Percentiles rank a stretch among this genome's conserved stretches.
Conservation (phyloP, 2,888 invertebrate species). For the Crioceris asparagi region DNA sequence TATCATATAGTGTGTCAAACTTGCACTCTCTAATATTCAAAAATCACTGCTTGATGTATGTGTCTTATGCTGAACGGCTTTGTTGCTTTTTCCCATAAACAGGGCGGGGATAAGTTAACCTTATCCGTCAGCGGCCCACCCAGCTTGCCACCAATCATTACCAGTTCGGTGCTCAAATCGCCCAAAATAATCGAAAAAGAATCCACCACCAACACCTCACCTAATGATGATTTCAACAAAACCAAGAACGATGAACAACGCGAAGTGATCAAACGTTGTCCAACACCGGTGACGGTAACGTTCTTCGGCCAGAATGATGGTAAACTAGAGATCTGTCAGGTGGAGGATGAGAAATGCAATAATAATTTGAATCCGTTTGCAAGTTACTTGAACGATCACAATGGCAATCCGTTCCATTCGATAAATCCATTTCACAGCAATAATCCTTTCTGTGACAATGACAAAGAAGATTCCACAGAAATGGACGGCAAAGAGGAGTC, state of each 20-base stretch:
- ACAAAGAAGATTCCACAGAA: slow-evolving; percentile 9
- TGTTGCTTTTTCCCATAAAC: too few relatives aligned
- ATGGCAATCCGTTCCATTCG: slow-evolving; percentile 37
- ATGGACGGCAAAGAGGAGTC: slow-evolving; percentile 19
- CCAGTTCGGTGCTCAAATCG: slow-evolving; percentile 18
- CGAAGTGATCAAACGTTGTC: slow-evolving; percentile 32
- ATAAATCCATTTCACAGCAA: slow-evolving; percentile 25
- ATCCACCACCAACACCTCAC: slow-evolving; percentile 31
- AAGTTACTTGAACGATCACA: slow-evolving; percentile 27
- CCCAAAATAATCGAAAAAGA: slow-evolving; percentile 25
- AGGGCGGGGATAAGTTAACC: slow-evolving; percentile 63
- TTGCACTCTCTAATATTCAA: too few relatives aligned
- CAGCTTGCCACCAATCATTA: slow-evolving; percentile 19
- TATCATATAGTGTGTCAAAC: too few relatives aligned
- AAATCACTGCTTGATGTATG: too few relatives aligned
- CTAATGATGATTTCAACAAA: slow-evolving; percentile 13
- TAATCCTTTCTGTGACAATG: slow-evolving; percentile 29
- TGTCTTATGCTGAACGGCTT: too few relatives aligned
- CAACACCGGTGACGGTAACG: slow-evolving; percentile 51
- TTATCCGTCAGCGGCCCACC: slow-evolving; percentile 49
- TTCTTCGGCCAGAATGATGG: slow-evolving; percentile 40
- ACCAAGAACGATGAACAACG: slow-evolving; percentile 20
- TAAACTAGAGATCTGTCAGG: slow-evolving; percentile 23
- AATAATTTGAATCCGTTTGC: slow-evolving; percentile 32
- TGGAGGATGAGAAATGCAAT: slow-evolving; percentile 19